Conservation (phyloP, 2,888 invertebrate genomes). For the Apodemia duryi region DNA sequence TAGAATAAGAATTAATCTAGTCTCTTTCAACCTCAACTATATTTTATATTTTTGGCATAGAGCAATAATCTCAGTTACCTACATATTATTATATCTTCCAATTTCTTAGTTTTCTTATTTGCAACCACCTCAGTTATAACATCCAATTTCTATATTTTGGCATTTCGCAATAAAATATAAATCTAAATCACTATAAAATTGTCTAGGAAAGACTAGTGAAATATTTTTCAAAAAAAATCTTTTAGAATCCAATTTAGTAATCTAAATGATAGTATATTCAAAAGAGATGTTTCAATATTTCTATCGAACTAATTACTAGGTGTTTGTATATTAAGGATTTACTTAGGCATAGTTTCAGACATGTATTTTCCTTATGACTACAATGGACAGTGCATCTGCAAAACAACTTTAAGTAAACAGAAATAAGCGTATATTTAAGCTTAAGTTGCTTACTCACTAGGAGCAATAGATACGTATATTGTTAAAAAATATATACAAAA, state of each 20-base stretch:
- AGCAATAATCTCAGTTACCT: not conserved
- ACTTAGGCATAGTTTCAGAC: conserved; percentile 80
- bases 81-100: too few relatives aligned
- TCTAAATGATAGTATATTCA: not conserved
- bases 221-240: not conserved
- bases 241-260: not conserved
- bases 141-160: too few relatives aligned
- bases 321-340: conserved; percentile 9
- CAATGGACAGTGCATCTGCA: conserved; percentile 34
- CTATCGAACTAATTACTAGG: conserved; percentile 9
- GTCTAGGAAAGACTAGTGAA: not conserved
- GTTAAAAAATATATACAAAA: not conserved
- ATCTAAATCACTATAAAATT: not conserved
- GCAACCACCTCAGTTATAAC: too few relatives aligned
- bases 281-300: not conserved
- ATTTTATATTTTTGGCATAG: too few relatives aligned
- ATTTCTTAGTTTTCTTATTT: too few relatives aligned
- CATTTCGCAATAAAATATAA: not conserved
- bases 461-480: not conserved
- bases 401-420: not conserved
- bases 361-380: conserved; percentile 73
- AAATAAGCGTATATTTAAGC: conserved; percentile 1
- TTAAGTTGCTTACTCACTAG: not conserved
- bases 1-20: too few relatives aligned
- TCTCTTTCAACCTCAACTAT: too few relatives aligned